phyloP scores from a whole-genome alignment of 2,113 vertebrate species.

The Nesoenas mayeri region DNA sequence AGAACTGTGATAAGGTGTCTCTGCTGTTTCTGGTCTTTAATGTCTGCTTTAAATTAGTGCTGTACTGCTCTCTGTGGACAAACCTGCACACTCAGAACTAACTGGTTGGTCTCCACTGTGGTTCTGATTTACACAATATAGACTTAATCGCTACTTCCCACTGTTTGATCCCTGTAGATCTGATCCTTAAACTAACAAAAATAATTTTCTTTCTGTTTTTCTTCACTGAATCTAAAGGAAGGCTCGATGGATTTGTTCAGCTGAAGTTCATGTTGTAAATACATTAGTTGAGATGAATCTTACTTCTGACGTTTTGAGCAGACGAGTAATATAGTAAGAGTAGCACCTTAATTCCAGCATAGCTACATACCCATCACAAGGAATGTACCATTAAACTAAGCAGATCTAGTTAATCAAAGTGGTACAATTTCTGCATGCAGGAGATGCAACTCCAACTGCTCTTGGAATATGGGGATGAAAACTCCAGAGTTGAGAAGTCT shows the following conservation, averaged over 20 bases:
- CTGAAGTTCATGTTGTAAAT: background rate
- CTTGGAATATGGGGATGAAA: background rate
- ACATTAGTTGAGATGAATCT: background rate
- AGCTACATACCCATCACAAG: background rate
- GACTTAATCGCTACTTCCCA: background rate
- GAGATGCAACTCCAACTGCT: background rate
- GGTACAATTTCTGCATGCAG: background rate
- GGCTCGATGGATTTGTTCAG: background rate
- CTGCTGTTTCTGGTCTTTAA: background rate
- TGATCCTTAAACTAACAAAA: background rate
- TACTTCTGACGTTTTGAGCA: background rate
- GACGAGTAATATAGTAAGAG: background rate
- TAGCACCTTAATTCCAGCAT: background rate
- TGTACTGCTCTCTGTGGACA: background rate
- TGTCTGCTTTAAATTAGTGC: background rate
- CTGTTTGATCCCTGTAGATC: background rate
- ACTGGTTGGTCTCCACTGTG: background rate
- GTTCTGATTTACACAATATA: background rate
- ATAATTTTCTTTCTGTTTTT: background rate
- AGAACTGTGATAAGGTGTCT: background rate
- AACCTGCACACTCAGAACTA: background rate
- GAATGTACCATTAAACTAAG: background rate
- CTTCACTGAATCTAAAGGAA: background rate
- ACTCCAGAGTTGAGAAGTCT: background rate
- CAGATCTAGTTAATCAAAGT: background rate